These are phyloP conservation scores for Pantherophis guttatus DNA, from an alignment of 2,113 vertebrate genomes.

Conservation along the genomic window DNA sequence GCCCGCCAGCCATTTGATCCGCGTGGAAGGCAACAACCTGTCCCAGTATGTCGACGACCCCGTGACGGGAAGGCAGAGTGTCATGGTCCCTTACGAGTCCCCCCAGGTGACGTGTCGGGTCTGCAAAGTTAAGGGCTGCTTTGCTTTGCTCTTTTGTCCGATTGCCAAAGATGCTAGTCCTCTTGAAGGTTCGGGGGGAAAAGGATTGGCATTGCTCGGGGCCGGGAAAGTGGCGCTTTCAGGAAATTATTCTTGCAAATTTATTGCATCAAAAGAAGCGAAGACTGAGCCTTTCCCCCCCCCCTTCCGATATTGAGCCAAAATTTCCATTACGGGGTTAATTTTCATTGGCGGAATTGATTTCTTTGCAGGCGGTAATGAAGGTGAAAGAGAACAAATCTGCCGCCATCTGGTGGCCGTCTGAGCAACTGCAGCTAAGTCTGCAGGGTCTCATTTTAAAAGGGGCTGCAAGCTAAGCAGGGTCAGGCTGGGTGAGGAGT, in stretches of 20 bases:
- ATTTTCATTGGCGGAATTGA: not conserved
- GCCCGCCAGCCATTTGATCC: conserved; percentile 92
- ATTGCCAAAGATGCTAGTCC: not conserved
- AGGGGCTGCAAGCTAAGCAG: not conserved
- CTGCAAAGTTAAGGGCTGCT: fast-evolving
- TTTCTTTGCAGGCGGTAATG: not conserved
- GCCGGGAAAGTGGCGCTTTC: not conserved
- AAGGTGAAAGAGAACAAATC: not conserved
- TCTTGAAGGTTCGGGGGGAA: not conserved
- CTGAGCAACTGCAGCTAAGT: not conserved
- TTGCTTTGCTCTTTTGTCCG: not conserved
- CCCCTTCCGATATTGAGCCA: not conserved
- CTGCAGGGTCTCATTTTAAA: not conserved
- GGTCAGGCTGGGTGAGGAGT: not conserved
- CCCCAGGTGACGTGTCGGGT: conserved; percentile 80
- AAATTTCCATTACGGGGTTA: not conserved
- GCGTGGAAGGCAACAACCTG: conserved; percentile 94
- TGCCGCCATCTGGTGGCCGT: not conserved
- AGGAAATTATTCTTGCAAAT: not conserved
- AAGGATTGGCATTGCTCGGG: not conserved
- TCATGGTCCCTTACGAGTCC: conserved; percentile 89
- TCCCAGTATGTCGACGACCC: conserved; percentile 93
- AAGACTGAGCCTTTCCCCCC: not conserved
- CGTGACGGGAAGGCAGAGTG: conserved; percentile 91
- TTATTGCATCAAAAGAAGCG: not conserved